Base-by-base conservation (phyloP, 2,113 vertebrate species). In the Hystrix cristata region DNA sequence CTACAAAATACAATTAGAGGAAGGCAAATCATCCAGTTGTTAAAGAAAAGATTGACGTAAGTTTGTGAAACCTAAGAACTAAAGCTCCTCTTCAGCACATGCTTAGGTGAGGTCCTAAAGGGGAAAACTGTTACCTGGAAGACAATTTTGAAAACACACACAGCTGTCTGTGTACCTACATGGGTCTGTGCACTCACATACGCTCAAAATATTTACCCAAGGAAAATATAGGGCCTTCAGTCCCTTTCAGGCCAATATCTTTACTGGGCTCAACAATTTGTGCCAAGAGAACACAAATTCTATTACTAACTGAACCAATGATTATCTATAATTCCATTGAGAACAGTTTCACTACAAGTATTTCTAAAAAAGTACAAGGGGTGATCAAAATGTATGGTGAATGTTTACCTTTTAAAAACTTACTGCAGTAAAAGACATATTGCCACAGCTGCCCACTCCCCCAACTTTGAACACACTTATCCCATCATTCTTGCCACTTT, bases 121-220 rank as follows among this genome's bases (percentile, higher is more conserved):
- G 57, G 80, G 72, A 84, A 92, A 86, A 87, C 29, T 55, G 94
- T 69, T 64, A 76, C 7, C 64, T 48, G 53, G 48, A 91, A 0
- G 7, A 91, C 60, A 87, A 80, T 27, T 76, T 10, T 29, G 43
- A 90, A 10, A 74, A 90, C 31, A 81, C 29, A 86, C 64, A 89
- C 38, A 57, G 51, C 53, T 57, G n/a, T 27, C 31, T 64, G 3
- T 83, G 16, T 69, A 64, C 53, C n/a, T 92, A 31, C 38, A 0
- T 51, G 43, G 21, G 3, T 74, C 27, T 81, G 3, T 4, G 46
- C 23, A 84, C 12, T 79, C 23, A 93, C 79, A 67, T 80, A 67
- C 38, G 27, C 55, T 84, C 29, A 85, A 72, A 88, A 91, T 62
- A 95, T 71, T 65, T 90, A 74, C 34, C 59, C 83, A 96, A 79